Evolutionary conservation across 2,113 vertebrate genomes (phyloP).

Genomic region (Ondatra zibethicus): DNA sequence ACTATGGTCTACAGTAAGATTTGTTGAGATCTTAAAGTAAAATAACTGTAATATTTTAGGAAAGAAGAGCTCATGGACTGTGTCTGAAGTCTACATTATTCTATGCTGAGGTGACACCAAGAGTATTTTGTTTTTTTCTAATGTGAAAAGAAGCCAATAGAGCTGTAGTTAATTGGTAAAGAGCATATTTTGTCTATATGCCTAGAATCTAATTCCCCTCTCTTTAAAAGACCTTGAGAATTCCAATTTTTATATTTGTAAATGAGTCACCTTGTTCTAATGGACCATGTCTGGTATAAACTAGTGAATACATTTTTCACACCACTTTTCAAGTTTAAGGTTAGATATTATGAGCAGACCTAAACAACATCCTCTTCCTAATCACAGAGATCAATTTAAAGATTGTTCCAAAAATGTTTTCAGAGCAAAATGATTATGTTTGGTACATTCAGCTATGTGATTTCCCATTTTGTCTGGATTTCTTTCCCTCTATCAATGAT

Average conservation of each 20-base stretch:
- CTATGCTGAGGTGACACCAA: background rate
- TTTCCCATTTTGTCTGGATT: background rate
- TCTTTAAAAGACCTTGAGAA: background rate
- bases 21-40: conserved; percentile 6
- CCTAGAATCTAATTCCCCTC: accelerated
- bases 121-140: background rate
- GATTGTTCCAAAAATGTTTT: background rate
- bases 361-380: background rate
- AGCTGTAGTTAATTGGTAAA: background rate
- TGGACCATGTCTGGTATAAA: background rate
- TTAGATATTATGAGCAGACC: background rate
- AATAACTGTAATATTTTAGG: background rate
- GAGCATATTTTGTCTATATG: background rate
- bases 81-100: background rate
- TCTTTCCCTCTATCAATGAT: background rate
- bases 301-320: background rate
- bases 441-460: background rate
- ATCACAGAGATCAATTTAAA: background rate
- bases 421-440: background rate
- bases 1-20: too few species aligned
- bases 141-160: background rate
- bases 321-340: background rate
- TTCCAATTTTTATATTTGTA: background rate
- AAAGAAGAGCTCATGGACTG: background rate
- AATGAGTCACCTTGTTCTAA: background rate